Evolutionary conservation across 2,888 invertebrate species (phyloP), one percentile per base, ranked within the genome.

Genomic region (Leptinotarsa juncta): DNA sequence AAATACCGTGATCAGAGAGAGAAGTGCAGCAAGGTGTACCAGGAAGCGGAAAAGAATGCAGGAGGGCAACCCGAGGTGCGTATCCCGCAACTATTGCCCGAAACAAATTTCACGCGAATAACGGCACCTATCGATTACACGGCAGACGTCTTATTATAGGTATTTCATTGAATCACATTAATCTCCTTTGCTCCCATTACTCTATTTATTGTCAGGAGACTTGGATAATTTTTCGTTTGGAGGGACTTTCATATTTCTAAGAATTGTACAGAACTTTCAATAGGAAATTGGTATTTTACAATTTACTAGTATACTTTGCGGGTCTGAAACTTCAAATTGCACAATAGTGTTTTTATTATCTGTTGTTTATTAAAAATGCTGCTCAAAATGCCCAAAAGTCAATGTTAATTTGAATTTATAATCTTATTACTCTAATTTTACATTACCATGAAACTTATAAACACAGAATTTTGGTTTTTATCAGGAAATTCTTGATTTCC

Each of bases 1-100:
- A 88, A 88, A 69, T 92, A 90, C 82, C 90, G 90, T 82, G 89
- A 89, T 65, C 91, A 91, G 81, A 88, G 91, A 66, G 90, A 91
- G 79, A 91, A 90, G 82, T 91, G 91, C 80, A 89, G 89, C 62
- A 88, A 89, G 67, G 86, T 91, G 85, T 90, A 91, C 79, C 89
- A 89, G 75, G 87, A 88, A 68, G 91, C 91, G 3, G 90, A 90
- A 76, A 86, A 89, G 82, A 89, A 89, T 79, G 90, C 90, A 84
- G 88, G 89, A 78, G 90, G 84, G 84, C 90, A 89, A 82, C 89
- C 89, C 84, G 89, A 89, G 88, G 89, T 90, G 85, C 88, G 88
- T 88, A 88, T 88, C 81, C 88, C 87, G 81, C 88, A 88, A 84
- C 87, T 88, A 82, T 85, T 86, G 87, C 87, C 88, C 81, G 86